Percentiles rank a stretch among this genome's conserved stretches.
phyloP scores from a whole-genome alignment of 1,140 invertebrate genomes.

The Micrasema minimum region DNA sequence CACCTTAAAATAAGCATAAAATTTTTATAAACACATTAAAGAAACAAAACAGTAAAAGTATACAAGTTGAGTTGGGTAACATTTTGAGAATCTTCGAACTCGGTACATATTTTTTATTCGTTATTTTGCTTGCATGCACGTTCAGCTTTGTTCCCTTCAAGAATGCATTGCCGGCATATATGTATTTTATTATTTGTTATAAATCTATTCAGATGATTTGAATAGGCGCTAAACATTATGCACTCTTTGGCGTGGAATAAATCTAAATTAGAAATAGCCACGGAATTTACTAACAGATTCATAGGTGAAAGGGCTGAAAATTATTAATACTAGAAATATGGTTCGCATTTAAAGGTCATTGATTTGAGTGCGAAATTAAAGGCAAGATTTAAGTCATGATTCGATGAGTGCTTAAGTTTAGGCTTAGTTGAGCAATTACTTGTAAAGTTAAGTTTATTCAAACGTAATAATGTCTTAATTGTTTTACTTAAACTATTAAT shows the following conservation, averaged over 20 bases:
- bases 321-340: neutral
- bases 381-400: slow-evolving; percentile 24
- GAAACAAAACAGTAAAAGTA: too few relatives aligned
- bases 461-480: too few relatives aligned
- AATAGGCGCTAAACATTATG: slow-evolving; percentile 46
- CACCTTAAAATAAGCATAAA: too few relatives aligned
- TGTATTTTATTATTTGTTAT: slow-evolving; percentile 54
- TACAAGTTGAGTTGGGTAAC: too few relatives aligned
- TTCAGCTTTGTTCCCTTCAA: slow-evolving; percentile 37
- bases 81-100: neutral
- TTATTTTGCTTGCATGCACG: slow-evolving; percentile 30
- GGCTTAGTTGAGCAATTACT: slow-evolving; percentile 8
- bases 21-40: too few relatives aligned
- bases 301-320: slow-evolving; percentile 34
- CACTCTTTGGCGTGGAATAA: slow-evolving; percentile 51
- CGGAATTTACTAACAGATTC: slow-evolving; percentile 33
- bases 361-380: neutral
- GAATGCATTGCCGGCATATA: slow-evolving; percentile 49
- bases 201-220: slow-evolving; percentile 52
- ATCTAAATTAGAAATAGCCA: slow-evolving; percentile 51
- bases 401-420: slow-evolving; percentile 7
- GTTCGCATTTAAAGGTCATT: slow-evolving; percentile 8
- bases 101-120: slow-evolving; percentile 16
- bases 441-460: too few relatives aligned
- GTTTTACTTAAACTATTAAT: too few relatives aligned